A percentile compares a stretch with the other conserved stretches of the same genome.
phyloP scores from a whole-genome alignment of 2,797 vertebrate species.

The Hafferia zeledoni region DNA sequence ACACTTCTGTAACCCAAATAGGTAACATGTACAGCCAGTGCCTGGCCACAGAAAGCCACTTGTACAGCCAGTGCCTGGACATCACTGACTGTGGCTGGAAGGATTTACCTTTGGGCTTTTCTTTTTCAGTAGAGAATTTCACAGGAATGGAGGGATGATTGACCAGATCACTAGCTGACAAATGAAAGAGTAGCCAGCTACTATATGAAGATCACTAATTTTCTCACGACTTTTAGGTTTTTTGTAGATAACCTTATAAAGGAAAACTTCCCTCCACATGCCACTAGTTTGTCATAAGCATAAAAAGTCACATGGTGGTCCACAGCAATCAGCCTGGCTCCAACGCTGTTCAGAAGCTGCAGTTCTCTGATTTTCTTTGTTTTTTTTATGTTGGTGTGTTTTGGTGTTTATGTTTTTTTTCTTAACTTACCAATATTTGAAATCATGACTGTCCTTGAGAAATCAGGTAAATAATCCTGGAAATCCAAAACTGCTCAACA shows the following conservation, averaged over 20 bases:
- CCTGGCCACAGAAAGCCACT: neutral
- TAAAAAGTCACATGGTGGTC: neutral
- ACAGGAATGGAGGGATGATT: neutral
- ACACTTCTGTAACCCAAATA: neutral
- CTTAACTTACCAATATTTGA: neutral
- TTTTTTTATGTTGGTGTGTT: neutral
- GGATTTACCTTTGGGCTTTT: neutral
- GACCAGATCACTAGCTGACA: neutral
- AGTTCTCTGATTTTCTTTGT: neutral
- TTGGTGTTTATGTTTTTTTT: neutral
- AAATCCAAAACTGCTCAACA: neutral
- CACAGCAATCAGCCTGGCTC: neutral
- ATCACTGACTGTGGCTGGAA: neutral
- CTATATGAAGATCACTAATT: neutral
- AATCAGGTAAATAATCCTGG: slow-evolving; percentile 20
- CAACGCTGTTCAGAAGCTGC: neutral
- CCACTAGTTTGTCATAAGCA: neutral
- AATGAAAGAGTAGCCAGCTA: neutral
- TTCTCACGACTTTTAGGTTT: neutral
- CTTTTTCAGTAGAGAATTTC: neutral
- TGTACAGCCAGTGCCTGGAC: neutral
- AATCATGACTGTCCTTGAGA: neutral
- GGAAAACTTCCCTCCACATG: neutral
- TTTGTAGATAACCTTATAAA: neutral
- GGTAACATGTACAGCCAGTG: neutral